These are phyloP conservation scores for Brachirus orientalis DNA, from an alignment of 2,113 vertebrate genomes.

Conservation along the genomic window DNA sequence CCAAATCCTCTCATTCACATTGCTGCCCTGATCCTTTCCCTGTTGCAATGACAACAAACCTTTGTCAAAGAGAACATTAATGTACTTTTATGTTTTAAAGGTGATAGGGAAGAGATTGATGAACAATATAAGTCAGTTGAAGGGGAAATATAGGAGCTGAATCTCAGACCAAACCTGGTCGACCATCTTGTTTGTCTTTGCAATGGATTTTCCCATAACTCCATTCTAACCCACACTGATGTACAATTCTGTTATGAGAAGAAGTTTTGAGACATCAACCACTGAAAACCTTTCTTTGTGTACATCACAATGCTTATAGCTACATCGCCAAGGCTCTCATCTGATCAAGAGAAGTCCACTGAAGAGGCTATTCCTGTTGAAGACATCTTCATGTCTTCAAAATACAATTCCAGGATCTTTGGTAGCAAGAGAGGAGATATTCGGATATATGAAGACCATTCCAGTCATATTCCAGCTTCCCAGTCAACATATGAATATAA, in stretches of 20 bases:
- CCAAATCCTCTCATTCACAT: conserved; percentile 69
- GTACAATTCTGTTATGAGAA: conserved; percentile 75
- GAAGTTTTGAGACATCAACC: conserved; percentile 76
- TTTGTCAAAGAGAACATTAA: conserved; percentile 55
- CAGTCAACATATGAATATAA: conserved; percentile 35
- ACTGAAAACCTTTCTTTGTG: conserved; percentile 85
- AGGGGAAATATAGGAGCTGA: conserved; percentile 48
- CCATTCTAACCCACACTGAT: conserved; percentile 79
- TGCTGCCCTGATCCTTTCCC: conserved; percentile 62
- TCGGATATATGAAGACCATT: conserved; percentile 54
- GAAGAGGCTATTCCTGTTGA: conserved; percentile 62
- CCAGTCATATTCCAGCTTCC: conserved; percentile 32
- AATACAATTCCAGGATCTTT: conserved; percentile 49
- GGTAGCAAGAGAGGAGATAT: conserved; percentile 37
- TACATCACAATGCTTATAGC: conserved; percentile 83
- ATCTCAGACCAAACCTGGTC: conserved; percentile 81
- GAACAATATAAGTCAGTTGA: conserved; percentile 30
- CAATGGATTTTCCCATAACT: conserved; percentile 80
- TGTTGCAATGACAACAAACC: conserved; percentile 79
- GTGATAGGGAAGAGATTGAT: conserved; percentile 42
- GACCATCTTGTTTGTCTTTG: conserved; percentile 82
- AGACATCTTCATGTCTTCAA: conserved; percentile 55
- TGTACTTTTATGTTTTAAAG: conserved; percentile 34
- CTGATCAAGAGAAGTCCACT: conserved; percentile 70
- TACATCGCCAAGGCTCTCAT: conserved; percentile 71